A percentile compares a stretch with the other conserved stretches of the same genome.
These are phyloP conservation scores for Pontoporia blainvillei DNA, from an alignment of 2,113 vertebrate species.

Conservation along the genomic window DNA sequence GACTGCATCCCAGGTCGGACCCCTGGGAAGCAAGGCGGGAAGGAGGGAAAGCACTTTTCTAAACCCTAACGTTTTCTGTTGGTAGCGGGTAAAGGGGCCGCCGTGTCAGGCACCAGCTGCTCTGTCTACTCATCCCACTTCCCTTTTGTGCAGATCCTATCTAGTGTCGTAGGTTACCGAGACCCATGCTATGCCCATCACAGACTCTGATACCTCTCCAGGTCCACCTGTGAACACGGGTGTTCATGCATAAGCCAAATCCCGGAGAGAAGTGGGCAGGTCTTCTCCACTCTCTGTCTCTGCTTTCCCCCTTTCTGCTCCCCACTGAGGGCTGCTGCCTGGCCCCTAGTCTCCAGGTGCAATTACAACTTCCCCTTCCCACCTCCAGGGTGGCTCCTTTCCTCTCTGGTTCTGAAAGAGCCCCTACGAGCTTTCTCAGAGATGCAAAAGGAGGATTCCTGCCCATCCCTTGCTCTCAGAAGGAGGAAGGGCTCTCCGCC, in stretches of 20 bases:
- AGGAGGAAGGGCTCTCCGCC: background rate
- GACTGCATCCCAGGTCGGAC: background rate
- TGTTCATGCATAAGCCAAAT: accelerated
- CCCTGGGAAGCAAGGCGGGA: background rate
- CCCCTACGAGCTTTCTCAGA: background rate
- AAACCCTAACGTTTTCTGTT: accelerated
- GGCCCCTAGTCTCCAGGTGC: background rate
- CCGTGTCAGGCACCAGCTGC: background rate
- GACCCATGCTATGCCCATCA: too few species aligned
- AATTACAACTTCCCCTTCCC: background rate
- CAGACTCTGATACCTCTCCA: too few species aligned
- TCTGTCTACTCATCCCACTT: accelerated
- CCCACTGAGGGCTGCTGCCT: background rate
- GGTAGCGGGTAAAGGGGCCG: background rate
- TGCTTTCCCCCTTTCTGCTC: background rate
- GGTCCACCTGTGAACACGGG: background rate
- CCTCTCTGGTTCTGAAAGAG: background rate
- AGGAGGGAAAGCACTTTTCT: background rate
- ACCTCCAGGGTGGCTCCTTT: background rate
- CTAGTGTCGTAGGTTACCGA: accelerated
- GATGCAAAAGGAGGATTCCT: background rate
- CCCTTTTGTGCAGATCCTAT: background rate
- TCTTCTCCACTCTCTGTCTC: background rate
- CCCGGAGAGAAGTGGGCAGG: background rate
- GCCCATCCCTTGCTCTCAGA: background rate